Conservation (phyloP, 2,797 vertebrate genomes). For the Bryconaethiops microstoma region DNA sequence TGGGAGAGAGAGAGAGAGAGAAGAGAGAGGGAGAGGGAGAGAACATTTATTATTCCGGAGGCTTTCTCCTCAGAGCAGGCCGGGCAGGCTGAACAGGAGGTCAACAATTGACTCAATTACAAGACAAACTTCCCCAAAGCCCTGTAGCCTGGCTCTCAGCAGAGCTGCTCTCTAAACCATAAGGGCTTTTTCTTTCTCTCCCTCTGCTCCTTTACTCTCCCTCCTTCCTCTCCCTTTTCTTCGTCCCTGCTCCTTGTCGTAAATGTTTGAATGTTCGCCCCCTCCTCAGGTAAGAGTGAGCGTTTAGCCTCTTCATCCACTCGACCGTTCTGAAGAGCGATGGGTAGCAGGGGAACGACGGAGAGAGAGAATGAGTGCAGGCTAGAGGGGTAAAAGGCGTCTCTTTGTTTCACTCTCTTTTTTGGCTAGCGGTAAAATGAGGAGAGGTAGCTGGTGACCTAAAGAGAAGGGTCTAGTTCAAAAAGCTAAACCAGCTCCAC, state of each 20-base stretch:
- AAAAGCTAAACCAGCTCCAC: constrained; percentile 52
- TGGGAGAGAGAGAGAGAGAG: constrained; percentile 44
- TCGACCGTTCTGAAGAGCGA: constrained; percentile 67
- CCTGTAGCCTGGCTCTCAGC: constrained; percentile 67
- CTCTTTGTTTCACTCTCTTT: constrained; percentile 68
- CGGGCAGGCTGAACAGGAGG: constrained; percentile 73
- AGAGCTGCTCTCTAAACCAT: constrained; percentile 65
- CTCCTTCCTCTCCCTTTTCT: constrained; percentile 53
- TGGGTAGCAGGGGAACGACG: constrained; percentile 45
- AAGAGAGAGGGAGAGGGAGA: constrained; percentile 36
- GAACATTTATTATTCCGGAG: constrained; percentile 74
- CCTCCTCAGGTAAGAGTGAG: constrained; percentile 78
- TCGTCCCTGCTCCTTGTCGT: constrained; percentile 45
- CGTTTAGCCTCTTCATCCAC: constrained; percentile 77
- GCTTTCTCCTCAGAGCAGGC: constrained; percentile 69
- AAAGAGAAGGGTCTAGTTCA: constrained; percentile 57
- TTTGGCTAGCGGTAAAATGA: constrained; percentile 70
- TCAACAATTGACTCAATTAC: constrained; percentile 84
- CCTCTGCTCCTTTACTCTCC: constrained; percentile 42
- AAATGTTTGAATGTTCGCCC: constrained; percentile 76
- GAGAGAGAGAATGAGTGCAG: constrained; percentile 61
- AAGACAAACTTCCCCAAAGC: constrained; percentile 77
- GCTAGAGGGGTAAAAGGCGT: constrained; percentile 67
- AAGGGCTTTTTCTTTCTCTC: constrained; percentile 64
- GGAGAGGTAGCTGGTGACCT: constrained; percentile 71